phyloP scores from a whole-genome alignment of 2,888 invertebrate species.

The Phaedon cochleariae region DNA sequence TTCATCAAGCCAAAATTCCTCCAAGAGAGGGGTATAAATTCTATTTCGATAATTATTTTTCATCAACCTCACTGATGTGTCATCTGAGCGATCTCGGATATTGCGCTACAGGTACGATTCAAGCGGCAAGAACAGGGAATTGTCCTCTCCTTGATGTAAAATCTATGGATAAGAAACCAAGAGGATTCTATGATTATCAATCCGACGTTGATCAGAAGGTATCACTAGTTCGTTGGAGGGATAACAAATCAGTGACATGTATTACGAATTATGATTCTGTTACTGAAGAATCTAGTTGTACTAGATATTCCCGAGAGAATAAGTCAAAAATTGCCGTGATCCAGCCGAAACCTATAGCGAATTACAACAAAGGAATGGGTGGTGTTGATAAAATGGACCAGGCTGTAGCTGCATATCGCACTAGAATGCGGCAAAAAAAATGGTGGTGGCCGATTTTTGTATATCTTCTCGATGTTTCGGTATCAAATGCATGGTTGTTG shows the following conservation, averaged over 20 bases:
- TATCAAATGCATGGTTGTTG: constrained; percentile 7
- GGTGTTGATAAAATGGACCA: background rate
- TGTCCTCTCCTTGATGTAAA: too few species aligned
- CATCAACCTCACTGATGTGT: background rate
- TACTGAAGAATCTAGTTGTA: too few species aligned
- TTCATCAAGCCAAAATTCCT: background rate
- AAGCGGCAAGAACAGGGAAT: too few species aligned
- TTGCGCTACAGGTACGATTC: background rate
- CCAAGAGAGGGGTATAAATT: background rate
- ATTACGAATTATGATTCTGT: too few species aligned
- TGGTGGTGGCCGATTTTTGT: too few species aligned
- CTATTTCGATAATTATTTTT: too few species aligned
- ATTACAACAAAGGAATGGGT: constrained; percentile 6
- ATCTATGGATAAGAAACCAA: too few species aligned
- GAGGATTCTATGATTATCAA: too few species aligned
- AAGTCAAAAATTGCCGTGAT: background rate
- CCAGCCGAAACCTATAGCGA: background rate
- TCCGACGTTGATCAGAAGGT: background rate
- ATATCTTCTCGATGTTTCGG: background rate
- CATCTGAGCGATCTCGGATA: background rate
- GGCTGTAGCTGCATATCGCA: background rate
- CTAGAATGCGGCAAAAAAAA: too few species aligned
- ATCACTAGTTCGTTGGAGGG: background rate
- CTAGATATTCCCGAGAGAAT: background rate
- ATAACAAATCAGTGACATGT: background rate